A percentile compares a stretch with the other conserved stretches of the same genome.
These are phyloP conservation scores for Drosophila jambulina DNA, from an alignment of 1,140 invertebrate species.

Conservation along the genomic window DNA sequence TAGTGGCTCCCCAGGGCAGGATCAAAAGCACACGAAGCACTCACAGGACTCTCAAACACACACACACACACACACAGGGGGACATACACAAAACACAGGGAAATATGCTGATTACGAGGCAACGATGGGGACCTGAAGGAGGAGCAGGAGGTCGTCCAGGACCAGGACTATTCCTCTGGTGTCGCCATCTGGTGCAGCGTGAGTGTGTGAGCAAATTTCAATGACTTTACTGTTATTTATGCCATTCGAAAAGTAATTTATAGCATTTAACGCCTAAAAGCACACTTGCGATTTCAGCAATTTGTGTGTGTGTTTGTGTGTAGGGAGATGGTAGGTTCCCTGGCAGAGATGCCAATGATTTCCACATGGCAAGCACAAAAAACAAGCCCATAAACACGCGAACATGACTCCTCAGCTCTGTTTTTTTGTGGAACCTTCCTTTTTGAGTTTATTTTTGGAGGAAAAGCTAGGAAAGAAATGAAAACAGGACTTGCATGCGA, in stretches of 20 bases:
- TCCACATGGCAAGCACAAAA: constrained; percentile 5
- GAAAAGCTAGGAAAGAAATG: constrained; percentile 1
- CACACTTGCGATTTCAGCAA: constrained; percentile 76
- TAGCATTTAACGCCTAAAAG: constrained; percentile 74
- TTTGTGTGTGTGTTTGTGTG: constrained; percentile 29
- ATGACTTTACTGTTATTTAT: constrained; percentile 61
- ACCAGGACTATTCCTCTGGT: constrained; percentile 20
- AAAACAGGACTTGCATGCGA: background rate
- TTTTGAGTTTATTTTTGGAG: constrained; percentile 62
- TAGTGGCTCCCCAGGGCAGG: constrained; percentile 54
- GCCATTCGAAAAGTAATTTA: constrained; percentile 74
- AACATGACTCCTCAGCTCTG: constrained; percentile 36
- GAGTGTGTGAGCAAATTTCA: constrained; percentile 33
- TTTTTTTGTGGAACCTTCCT: background rate
- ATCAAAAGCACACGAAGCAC: constrained; percentile 41
- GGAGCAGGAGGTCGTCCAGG: background rate
- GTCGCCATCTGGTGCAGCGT: constrained; percentile 42
- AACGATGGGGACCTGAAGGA: constrained; percentile 1
- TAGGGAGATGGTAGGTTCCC: background rate
- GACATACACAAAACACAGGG: background rate
- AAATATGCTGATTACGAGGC: constrained; percentile 58
- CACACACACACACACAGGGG: constrained; percentile 1
- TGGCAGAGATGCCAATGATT: constrained; percentile 23
- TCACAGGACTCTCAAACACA: constrained; percentile 13
- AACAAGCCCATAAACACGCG: constrained; percentile 68